phyloP scores from a whole-genome alignment of 2,113 vertebrate genomes.

The Cichladusa arquata region DNA sequence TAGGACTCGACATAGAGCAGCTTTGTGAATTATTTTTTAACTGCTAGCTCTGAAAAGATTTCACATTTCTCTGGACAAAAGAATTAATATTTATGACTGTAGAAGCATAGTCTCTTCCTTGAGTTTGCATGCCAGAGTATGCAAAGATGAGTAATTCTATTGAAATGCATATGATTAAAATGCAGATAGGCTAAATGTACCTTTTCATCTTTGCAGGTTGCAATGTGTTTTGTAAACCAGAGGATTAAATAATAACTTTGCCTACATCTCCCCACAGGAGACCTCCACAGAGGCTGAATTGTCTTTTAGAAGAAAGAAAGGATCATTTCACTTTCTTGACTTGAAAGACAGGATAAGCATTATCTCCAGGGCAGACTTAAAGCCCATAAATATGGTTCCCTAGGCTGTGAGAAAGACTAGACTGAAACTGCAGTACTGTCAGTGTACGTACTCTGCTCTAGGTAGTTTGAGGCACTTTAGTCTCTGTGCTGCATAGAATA shows the following conservation, averaged over 20 bases:
- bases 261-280: neutral
- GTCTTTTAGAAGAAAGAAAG: neutral
- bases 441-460: neutral
- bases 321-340: neutral
- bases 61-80: neutral
- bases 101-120: neutral
- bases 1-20: neutral
- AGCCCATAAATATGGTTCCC: neutral
- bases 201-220: neutral
- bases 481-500: neutral
- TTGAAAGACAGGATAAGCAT: neutral
- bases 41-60: neutral
- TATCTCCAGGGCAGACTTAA: neutral
- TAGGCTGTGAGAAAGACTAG: neutral
- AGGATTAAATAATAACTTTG: slow-evolving; percentile 1
- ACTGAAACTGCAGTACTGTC: neutral
- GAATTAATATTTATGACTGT: neutral
- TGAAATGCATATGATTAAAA: neutral
- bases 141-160: neutral
- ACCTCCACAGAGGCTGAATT: neutral
- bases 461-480: neutral
- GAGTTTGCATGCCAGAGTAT: neutral
- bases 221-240: neutral
- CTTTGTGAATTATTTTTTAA: neutral
- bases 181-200: neutral